These are phyloP conservation scores for Podarcis cretensis DNA, from an alignment of 2,113 vertebrate genomes.

Conservation along the genomic window DNA sequence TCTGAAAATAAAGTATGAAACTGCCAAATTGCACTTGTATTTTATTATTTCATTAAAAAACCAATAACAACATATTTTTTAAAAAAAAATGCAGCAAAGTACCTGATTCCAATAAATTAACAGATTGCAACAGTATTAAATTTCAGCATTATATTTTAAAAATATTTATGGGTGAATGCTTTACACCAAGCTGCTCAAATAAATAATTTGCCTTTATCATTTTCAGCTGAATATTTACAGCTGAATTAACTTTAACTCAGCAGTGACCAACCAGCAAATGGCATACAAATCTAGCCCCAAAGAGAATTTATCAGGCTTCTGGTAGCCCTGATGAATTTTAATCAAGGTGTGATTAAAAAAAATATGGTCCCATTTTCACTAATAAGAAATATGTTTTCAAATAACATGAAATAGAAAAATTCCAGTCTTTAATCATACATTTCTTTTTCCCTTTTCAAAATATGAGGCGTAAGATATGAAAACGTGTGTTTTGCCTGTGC, in stretches of 20 bases:
- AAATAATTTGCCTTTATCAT: slow-evolving; percentile 5
- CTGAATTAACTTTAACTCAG: neutral
- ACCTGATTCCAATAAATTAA: neutral
- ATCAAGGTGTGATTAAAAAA: neutral
- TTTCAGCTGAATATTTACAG: neutral
- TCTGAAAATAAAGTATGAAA: slow-evolving; percentile 51
- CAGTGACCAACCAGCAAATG: neutral
- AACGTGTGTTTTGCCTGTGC: neutral
- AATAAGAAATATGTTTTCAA: neutral
- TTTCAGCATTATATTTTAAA: neutral
- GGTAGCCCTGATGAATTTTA: neutral
- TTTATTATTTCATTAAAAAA: slow-evolving; percentile 58
- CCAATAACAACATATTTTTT: neutral
- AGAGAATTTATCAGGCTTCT: neutral
- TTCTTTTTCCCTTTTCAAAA: neutral
- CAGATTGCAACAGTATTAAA: slow-evolving; percentile 7
- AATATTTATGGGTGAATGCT: neutral
- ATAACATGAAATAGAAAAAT: neutral
- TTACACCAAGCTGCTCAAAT: neutral
- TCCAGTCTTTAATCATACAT: neutral
- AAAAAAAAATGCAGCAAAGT: neutral
- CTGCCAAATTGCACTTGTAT: slow-evolving; percentile 54
- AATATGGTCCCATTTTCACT: neutral
- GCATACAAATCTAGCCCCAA: neutral
- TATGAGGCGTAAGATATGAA: neutral